phyloP scores from a whole-genome alignment of 2,113 vertebrate species.

The Saimiri boliviensis region DNA sequence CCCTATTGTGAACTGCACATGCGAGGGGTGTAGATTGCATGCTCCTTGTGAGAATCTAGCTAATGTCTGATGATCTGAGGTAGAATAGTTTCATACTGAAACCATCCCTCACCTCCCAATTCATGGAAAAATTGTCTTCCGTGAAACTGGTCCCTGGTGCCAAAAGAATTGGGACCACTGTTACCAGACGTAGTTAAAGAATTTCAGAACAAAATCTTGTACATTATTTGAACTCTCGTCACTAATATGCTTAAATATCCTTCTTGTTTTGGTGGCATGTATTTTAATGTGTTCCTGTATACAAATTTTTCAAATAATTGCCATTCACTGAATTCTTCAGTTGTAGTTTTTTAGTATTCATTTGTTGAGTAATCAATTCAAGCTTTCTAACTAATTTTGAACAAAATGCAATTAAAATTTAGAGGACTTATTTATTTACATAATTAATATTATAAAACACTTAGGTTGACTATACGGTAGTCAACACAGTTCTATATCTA shows the following conservation, averaged over 20 bases:
- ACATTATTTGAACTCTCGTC: neutral
- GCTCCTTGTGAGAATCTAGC: too few species aligned
- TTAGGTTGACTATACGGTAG: neutral
- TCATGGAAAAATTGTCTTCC: too few species aligned
- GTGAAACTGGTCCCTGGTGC: too few species aligned
- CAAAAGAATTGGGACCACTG: too few species aligned
- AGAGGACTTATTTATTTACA: neutral
- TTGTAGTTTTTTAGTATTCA: neutral
- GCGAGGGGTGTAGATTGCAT: too few species aligned
- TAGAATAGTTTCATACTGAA: too few species aligned
- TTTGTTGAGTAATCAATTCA: conserved; percentile 14
- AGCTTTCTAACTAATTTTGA: conserved; percentile 1
- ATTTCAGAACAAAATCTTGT: conserved; percentile 12
- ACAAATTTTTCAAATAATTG: conserved; percentile 16
- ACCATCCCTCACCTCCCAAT: too few species aligned
- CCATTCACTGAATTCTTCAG: neutral
- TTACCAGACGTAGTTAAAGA: neutral
- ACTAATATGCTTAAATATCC: conserved; percentile 24
- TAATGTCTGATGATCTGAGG: too few species aligned
- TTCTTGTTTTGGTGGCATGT: neutral
- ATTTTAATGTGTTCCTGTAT: neutral
- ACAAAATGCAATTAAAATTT: neutral
- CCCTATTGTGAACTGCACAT: too few species aligned
- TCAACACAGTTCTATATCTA: conserved; percentile 14
- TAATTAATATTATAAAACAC: neutral